phyloP scores from a whole-genome alignment of 2,888 invertebrate genomes.

The Digitonthophagus gazella region DNA sequence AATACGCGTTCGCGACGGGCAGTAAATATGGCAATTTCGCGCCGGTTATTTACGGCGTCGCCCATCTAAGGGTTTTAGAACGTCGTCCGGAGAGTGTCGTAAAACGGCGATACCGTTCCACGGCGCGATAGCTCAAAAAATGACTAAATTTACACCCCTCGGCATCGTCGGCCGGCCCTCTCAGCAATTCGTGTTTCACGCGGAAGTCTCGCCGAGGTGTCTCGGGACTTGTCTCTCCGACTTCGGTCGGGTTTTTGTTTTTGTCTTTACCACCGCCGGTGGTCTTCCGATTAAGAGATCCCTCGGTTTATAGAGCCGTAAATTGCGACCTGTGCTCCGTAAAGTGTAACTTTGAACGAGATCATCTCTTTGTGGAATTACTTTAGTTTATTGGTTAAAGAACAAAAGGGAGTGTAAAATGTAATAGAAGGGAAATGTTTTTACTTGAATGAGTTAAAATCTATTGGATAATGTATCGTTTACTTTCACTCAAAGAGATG shows the following conservation, averaged over 20 bases:
- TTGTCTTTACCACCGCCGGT: neutral
- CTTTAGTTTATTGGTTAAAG: neutral
- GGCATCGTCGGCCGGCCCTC: neutral
- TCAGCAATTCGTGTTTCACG: neutral
- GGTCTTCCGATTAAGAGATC: slow-evolving; percentile 14
- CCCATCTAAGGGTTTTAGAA: neutral
- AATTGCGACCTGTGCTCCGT: neutral
- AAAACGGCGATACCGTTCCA: neutral
- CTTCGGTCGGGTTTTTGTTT: neutral
- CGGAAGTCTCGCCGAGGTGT: neutral
- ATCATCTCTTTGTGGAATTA: neutral
- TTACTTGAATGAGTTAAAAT: neutral
- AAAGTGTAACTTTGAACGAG: neutral
- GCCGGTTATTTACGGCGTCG: neutral
- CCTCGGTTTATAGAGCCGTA: slow-evolving; percentile 11
- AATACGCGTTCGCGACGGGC: neutral
- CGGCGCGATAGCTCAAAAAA: neutral
- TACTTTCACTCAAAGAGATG: neutral
- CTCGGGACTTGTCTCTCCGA: neutral
- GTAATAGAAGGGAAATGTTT: neutral
- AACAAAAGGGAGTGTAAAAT: too few relatives aligned
- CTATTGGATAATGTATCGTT: neutral
- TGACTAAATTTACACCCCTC: neutral
- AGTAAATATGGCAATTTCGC: neutral
- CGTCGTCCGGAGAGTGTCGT: neutral